These are phyloP conservation scores for Gobio gobio DNA, from an alignment of 2,113 vertebrate species.

Conservation along the genomic window DNA sequence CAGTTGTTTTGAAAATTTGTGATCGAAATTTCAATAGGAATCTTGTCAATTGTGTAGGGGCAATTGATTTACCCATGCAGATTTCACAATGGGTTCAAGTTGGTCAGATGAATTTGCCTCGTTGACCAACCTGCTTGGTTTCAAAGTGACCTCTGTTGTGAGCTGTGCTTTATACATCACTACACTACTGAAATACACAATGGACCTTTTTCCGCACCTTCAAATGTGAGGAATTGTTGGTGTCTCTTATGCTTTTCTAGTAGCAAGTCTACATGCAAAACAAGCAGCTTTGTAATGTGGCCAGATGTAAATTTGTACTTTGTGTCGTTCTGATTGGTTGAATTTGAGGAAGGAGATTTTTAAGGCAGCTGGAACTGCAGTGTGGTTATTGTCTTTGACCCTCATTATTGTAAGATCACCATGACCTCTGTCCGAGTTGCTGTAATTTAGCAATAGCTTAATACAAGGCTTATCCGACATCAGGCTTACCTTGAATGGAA, in stretches of 20 bases:
- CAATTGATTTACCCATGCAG: no score
- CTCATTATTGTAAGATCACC: conserved; percentile 54
- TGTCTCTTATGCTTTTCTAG: not conserved
- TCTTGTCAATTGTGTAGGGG: no score
- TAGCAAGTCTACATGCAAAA: no score
- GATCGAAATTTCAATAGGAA: not conserved
- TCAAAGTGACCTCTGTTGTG: no score
- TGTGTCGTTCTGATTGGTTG: not conserved
- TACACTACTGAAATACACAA: no score
- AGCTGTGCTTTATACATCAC: no score
- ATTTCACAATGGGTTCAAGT: no score
- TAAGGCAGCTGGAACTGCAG: not conserved
- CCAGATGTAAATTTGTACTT: not conserved
- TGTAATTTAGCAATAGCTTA: conserved; percentile 29
- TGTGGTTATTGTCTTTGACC: not conserved
- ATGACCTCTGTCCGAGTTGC: conserved; percentile 36
- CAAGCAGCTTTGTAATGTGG: not conserved
- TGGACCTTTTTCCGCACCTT: no score
- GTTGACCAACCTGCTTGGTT: no score
- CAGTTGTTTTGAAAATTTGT: not conserved
- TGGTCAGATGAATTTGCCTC: no score
- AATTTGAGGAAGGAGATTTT: not conserved
- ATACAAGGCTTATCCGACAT: conserved; percentile 33
- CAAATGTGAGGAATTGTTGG: not conserved
- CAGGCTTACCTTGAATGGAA: conserved; percentile 50